Conservation (phyloP, 2,888 invertebrate species). For the Cantharis nigra region DNA sequence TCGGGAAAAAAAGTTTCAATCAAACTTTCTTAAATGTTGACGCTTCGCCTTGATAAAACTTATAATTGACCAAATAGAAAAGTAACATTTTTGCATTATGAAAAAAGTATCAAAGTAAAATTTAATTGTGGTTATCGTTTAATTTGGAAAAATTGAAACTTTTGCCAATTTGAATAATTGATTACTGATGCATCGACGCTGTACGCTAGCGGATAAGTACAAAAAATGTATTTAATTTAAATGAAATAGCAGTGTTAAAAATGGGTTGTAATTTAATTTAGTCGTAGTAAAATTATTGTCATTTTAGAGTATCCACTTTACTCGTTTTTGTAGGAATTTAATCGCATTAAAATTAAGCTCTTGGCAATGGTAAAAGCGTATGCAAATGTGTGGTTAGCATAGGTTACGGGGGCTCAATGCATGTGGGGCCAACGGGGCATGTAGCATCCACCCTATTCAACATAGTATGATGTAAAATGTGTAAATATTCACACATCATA, state of each 20-base stretch:
- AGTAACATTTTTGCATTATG: neutral
- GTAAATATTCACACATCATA: conserved; percentile 44
- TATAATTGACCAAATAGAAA: neutral
- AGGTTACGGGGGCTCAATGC: conserved; percentile 38
- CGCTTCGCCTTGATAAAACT: neutral
- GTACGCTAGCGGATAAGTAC: neutral
- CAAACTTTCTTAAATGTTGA: conserved; percentile 18
- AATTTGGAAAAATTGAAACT: neutral
- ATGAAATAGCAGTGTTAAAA: conserved; percentile 3
- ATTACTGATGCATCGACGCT: neutral
- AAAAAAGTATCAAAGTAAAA: neutral
- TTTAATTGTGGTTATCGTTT: neutral
- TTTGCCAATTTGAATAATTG: neutral
- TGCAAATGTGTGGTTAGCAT: conserved; percentile 44
- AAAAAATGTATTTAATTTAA: neutral
- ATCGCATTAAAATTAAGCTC: conserved; percentile 44
- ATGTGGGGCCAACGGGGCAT: conserved; percentile 34
- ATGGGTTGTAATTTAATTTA: conserved; percentile 19
- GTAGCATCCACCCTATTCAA: conserved; percentile 37
- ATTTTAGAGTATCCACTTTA: conserved; percentile 23
- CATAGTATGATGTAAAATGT: conserved; percentile 44
- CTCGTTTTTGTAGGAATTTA: conserved; percentile 39
- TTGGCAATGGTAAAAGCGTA: conserved; percentile 43
- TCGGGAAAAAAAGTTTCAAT: conserved; percentile 14
- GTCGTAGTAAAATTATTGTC: conserved; percentile 24